A percentile compares a stretch with the other conserved stretches of the same genome.
These are phyloP conservation scores for Ditylenchus dipsaci DNA, from an alignment of 1,140 invertebrate species.

Conservation along the genomic window DNA sequence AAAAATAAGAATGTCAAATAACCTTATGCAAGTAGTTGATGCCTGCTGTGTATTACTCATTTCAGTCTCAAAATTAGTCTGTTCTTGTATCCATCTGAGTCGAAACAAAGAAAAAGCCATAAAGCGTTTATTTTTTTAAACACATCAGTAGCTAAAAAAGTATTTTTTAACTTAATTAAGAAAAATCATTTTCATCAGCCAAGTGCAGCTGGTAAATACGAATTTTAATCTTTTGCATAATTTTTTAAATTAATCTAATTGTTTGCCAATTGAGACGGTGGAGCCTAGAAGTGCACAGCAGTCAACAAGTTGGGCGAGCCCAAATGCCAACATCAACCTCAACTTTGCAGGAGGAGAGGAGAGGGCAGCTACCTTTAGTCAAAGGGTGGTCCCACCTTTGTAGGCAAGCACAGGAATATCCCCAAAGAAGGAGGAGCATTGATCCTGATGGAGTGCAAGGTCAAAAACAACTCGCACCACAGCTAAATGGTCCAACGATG, in stretches of 20 bases:
- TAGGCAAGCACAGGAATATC: constrained; percentile 93
- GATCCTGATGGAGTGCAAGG: constrained; percentile 90
- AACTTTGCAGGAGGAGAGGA: constrained; percentile 89
- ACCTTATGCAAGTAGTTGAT: no score
- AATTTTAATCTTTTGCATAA: no score
- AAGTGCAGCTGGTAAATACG: constrained; percentile 66
- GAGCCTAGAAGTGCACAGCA: constrained; percentile 96
- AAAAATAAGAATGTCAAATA: no score
- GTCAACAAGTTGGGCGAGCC: constrained; percentile 96
- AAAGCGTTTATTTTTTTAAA: no score
- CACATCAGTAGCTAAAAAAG: background rate
- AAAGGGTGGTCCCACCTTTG: constrained; percentile 83
- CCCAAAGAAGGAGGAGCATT: constrained; percentile 84
- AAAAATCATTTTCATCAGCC: constrained; percentile 67
- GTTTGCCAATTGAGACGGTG: constrained; percentile 77
- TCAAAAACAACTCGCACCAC: constrained; percentile 84
- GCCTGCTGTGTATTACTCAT: no score
- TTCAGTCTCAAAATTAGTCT: no score
- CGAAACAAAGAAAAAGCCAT: no score
- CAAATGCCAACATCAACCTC: constrained; percentile 97
- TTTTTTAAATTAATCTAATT: no score
- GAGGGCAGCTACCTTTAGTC: constrained; percentile 66
- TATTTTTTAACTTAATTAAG: background rate
- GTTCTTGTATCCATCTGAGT: no score
- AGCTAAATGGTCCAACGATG: constrained; percentile 67